Conservation (phyloP, 2,888 invertebrate species). For the Plagodis pulveraria region DNA sequence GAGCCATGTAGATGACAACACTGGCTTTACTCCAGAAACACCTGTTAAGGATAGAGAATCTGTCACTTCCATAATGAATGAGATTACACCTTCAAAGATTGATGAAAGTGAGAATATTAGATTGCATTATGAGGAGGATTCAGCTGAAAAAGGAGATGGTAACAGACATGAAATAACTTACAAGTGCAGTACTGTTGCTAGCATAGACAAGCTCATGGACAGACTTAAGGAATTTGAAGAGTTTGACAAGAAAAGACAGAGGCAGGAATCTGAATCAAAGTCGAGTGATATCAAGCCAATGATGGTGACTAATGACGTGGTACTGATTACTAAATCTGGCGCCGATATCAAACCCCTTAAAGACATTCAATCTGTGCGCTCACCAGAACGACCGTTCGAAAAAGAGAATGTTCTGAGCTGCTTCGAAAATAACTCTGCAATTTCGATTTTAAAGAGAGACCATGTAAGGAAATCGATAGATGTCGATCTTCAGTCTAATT, state of each 20-base stretch:
- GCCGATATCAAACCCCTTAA: slow-evolving; percentile 75
- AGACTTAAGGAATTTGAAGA: slow-evolving; percentile 81
- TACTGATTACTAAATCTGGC: slow-evolving; percentile 77
- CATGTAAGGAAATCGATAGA: slow-evolving; percentile 77
- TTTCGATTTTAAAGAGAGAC: slow-evolving; percentile 81
- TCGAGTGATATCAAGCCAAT: slow-evolving; percentile 66
- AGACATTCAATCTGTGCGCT: slow-evolving; percentile 74
- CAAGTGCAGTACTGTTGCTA: slow-evolving; percentile 70
- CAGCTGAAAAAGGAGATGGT: slow-evolving; percentile 66
- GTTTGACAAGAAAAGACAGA: slow-evolving; percentile 77
- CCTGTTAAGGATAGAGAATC: slow-evolving; percentile 70
- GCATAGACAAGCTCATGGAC: slow-evolving; percentile 81
- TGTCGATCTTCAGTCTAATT: slow-evolving; percentile 77
- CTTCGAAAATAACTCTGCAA: slow-evolving; percentile 82
- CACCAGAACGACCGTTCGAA: slow-evolving; percentile 73
- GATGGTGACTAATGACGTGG: slow-evolving; percentile 80
- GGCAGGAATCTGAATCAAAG: slow-evolving; percentile 72
- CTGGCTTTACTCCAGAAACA: slow-evolving; percentile 58
- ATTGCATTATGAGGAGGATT: slow-evolving; percentile 76
- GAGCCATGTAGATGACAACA: slow-evolving; percentile 65
- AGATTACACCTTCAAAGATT: slow-evolving; percentile 70
- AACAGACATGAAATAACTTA: slow-evolving; percentile 67
- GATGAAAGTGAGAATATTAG: slow-evolving; percentile 78
- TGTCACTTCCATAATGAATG: slow-evolving; percentile 54
- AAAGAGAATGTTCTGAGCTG: slow-evolving; percentile 81